A percentile compares a stretch with the other conserved stretches of the same genome.
phyloP scores from a whole-genome alignment of 2,888 invertebrate species.

The Acholoe squamosa region DNA sequence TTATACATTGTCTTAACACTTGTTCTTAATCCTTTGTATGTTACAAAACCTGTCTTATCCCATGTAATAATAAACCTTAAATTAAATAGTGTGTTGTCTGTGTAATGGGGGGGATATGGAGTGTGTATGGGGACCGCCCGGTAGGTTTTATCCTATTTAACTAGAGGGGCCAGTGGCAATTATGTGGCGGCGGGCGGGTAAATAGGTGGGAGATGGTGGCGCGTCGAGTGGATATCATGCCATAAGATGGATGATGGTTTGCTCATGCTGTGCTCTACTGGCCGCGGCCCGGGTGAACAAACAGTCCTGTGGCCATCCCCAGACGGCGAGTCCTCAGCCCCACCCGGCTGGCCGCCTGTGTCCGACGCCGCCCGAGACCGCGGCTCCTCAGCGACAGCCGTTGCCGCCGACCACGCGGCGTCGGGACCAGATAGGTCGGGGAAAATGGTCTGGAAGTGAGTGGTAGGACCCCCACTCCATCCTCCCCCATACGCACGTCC shows the following conservation, averaged over 20 bases:
- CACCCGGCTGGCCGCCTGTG: conserved; percentile 14
- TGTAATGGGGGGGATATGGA: too few species aligned
- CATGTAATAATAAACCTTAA: too few species aligned
- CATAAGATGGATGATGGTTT: conserved; percentile 54
- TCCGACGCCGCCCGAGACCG: conserved; percentile 20
- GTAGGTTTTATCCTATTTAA: conserved; percentile 46
- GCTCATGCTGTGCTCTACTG: conserved; percentile 18
- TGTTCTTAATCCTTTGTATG: too few species aligned
- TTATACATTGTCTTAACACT: too few species aligned
- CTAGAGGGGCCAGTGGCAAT: conserved; percentile 59
- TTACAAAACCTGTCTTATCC: too few species aligned
- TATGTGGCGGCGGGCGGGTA: conserved; percentile 45
- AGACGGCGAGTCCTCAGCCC: conserved; percentile 47
- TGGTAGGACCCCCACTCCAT: too few species aligned
- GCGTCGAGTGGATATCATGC: conserved; percentile 49
- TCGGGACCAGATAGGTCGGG: neutral
- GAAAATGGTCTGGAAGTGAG: neutral
- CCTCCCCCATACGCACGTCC: neutral
- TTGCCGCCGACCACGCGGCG: conserved; percentile 41
- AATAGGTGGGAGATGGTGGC: conserved; percentile 52
- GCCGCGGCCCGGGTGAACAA: conserved; percentile 3
- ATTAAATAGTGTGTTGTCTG: too few species aligned
- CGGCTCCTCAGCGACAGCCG: neutral
- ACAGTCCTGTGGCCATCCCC: conserved; percentile 7
- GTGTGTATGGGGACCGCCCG: neutral